Evolutionary conservation across 2,113 vertebrate genomes (phyloP).

Genomic region (Crocuta crocuta): DNA sequence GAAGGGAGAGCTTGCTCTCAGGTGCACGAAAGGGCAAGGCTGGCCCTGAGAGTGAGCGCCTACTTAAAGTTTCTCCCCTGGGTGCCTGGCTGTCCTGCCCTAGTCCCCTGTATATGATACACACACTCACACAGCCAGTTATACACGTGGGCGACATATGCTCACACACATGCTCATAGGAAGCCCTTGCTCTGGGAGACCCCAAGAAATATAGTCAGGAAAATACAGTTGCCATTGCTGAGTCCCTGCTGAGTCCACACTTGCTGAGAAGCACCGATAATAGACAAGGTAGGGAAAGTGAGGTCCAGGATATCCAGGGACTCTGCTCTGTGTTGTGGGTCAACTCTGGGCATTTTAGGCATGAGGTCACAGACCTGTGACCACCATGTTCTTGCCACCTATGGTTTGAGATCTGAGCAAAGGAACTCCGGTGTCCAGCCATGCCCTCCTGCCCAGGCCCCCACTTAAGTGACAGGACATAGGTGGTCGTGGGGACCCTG

Average conservation of each 20-base stretch:
- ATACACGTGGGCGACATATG: fast-evolving
- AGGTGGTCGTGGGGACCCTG: not conserved
- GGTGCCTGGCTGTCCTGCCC: not conserved
- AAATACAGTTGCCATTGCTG: not conserved
- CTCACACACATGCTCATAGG: not conserved
- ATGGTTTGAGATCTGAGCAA: not conserved
- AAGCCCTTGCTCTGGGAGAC: not conserved
- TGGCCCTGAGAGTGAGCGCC: not conserved
- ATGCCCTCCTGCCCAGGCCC: fast-evolving
- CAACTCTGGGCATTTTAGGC: not conserved
- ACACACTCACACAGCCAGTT: not conserved
- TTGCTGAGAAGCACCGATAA: not conserved
- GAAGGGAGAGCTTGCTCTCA: not conserved
- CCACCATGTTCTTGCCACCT: not conserved
- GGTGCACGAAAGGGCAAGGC: not conserved
- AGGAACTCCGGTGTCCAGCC: not conserved
- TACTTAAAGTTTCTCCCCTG: not conserved
- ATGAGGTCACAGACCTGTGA: not conserved
- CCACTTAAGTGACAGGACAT: not conserved
- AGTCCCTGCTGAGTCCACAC: fast-evolving
- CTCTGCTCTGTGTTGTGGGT: not conserved
- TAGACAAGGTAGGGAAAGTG: fast-evolving
- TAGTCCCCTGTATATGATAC: too few relatives aligned
- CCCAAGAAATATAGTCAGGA: not conserved
- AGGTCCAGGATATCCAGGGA: not conserved